Conservation (phyloP, 2,888 invertebrate genomes). For the Peribatodes rhomboidaria region DNA sequence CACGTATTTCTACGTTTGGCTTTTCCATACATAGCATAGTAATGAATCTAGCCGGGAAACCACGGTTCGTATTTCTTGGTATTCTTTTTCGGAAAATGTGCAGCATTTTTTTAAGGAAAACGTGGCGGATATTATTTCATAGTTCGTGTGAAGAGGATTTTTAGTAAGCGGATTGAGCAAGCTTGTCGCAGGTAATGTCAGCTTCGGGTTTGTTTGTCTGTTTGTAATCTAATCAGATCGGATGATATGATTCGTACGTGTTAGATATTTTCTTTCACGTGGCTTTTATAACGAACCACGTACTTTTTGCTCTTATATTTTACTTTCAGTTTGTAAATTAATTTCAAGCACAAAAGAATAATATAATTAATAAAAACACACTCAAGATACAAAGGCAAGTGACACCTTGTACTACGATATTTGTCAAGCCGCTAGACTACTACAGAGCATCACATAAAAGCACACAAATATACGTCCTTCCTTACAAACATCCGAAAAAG, state of each 20-base stretch:
- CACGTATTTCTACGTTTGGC: constrained; percentile 54
- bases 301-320: background rate
- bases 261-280: too few relatives aligned
- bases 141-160: constrained; percentile 26
- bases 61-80: constrained; percentile 35
- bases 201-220: constrained; percentile 4
- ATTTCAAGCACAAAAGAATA: too few relatives aligned
- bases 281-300: background rate
- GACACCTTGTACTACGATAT: too few relatives aligned
- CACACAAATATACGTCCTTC: too few relatives aligned
- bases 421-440: too few relatives aligned
- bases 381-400: too few relatives aligned
- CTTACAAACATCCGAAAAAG: too few relatives aligned
- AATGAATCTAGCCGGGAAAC: constrained; percentile 54
- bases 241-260: too few relatives aligned
- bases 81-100: constrained; percentile 33
- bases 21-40: constrained; percentile 54
- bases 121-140: constrained; percentile 30
- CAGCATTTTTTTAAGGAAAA: constrained; percentile 30
- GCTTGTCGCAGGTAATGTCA: background rate
- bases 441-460: too few relatives aligned
- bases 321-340: too few relatives aligned
- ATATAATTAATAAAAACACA: too few relatives aligned
- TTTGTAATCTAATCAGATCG: background rate
- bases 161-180: constrained; percentile 25